phyloP scores from a whole-genome alignment of 2,113 vertebrate species.

The Platichthys flesus region DNA sequence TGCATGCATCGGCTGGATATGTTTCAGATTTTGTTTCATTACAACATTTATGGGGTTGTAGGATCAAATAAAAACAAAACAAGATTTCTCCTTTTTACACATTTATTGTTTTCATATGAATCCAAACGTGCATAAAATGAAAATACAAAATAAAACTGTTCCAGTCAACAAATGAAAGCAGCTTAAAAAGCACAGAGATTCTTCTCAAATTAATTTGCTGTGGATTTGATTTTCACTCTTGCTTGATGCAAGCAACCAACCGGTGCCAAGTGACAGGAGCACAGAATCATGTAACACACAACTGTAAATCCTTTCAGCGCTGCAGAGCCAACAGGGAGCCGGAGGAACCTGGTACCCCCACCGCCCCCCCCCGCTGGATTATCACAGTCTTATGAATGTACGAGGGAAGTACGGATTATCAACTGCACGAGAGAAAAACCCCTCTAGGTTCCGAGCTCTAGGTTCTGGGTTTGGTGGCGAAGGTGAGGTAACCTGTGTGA shows the following conservation, averaged over 20 bases:
- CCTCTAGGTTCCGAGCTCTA: slow-evolving; percentile 55
- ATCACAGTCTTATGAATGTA: slow-evolving; percentile 18
- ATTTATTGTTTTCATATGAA: slow-evolving; percentile 47
- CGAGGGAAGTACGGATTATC: slow-evolving; percentile 10
- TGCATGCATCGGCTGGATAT: too few relatives aligned
- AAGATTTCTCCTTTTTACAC: neutral
- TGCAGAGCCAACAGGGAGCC: slow-evolving; percentile 16
- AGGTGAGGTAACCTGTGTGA: slow-evolving; percentile 97
- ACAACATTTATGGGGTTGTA: too few relatives aligned
- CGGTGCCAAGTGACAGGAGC: slow-evolving; percentile 21
- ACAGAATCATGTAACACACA: slow-evolving; percentile 34
- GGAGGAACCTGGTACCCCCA: slow-evolving; percentile 24
- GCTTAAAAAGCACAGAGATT: slow-evolving; percentile 14
- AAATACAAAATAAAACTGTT: neutral
- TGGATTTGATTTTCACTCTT: slow-evolving; percentile 13
- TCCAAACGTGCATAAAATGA: slow-evolving; percentile 34
- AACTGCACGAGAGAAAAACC: neutral
- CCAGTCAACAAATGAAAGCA: neutral
- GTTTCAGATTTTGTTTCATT: neutral
- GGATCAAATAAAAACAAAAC: neutral
- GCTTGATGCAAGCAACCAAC: slow-evolving; percentile 52
- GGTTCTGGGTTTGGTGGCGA: slow-evolving; percentile 91
- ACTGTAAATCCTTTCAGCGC: slow-evolving; percentile 36
- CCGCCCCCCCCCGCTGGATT: slow-evolving; percentile 20
- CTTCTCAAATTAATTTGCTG: slow-evolving; percentile 3